Base-by-base conservation (phyloP, 1,140 invertebrate species). In the Camponotus pennsylvanicus region DNA sequence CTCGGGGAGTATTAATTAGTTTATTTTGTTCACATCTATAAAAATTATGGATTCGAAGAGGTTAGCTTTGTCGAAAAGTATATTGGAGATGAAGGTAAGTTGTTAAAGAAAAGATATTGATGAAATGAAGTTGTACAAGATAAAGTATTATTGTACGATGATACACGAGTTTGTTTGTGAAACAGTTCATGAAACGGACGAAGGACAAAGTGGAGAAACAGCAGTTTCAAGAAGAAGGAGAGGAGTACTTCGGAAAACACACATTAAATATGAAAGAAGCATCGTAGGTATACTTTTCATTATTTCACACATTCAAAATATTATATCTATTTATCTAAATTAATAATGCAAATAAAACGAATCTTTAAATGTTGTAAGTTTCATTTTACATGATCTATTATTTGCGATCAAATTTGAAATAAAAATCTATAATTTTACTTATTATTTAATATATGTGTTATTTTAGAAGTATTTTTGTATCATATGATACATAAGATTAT, bases 131-230 rank as follows among this genome's bases (percentile, higher is more conserved):
- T 71, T 40, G 0, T 7, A n/a, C 11, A 59, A 73, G 8, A 27
- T 78, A 18, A 1, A 45, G 0, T 61, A 37, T 45, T 18, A 8
- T 27, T 64, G 32, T 21, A 27, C 3, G n/a, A 70, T 18, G 15
- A 73, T 42, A 21, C 21, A 3, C 61, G 34, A 49, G 9, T 9
- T 21, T 86, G 9, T 85, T 86, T 93, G 49, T 52, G 42, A 27
- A 27, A 27, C 87, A 97, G 96, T 99, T 99, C 94, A 99, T 99
- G 98, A 97, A 98, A 94, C 97, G 97, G 92, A 98, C 97, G 52
- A 98, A 98, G 95, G 97, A 98, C 64, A 97, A 97, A 92, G 96
- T 97, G 15, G 97, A 97, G 88, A 97, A 97, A 92, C 97, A 98
- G 94, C 92, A 96, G 63, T 97, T 97, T 94, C 97, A 98, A 93